A percentile compares a stretch with the other conserved stretches of the same genome.
phyloP scores from a whole-genome alignment of 2,888 invertebrate species.

The Epirrita christyi region DNA sequence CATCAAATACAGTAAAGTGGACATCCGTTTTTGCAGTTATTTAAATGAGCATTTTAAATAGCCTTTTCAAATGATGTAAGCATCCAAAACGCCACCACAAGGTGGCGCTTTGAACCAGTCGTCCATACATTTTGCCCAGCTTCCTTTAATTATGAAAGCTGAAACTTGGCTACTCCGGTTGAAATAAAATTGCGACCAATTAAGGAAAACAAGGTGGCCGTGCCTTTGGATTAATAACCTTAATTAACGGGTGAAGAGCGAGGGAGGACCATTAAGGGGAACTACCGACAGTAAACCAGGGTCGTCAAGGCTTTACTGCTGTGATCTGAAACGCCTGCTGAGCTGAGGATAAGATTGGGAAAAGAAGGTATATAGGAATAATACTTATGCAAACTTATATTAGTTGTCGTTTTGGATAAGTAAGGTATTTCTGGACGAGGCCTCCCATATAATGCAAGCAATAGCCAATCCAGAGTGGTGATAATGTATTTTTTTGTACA shows the following conservation, averaged over 20 bases:
- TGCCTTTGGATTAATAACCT: slow-evolving; percentile 79
- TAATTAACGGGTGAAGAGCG: slow-evolving; percentile 76
- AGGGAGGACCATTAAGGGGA: slow-evolving; percentile 65
- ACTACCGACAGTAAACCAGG: slow-evolving; percentile 55
- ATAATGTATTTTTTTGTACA: no score
- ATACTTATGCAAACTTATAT: no score
- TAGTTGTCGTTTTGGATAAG: no score
- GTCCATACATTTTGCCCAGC: background rate
- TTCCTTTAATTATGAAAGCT: slow-evolving; percentile 64
- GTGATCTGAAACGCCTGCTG: slow-evolving; percentile 25
- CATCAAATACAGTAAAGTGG: no score
- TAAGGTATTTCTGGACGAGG: no score
- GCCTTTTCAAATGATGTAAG: no score
- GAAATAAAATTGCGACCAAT: slow-evolving; percentile 80
- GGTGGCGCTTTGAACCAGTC: background rate
- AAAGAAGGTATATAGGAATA: slow-evolving; percentile 65
- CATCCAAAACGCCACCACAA: background rate
- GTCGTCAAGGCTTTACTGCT: slow-evolving; percentile 41
- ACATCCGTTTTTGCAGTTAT: no score
- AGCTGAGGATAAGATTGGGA: slow-evolving; percentile 26
- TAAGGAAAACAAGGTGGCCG: slow-evolving; percentile 79
- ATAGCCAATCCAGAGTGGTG: no score
- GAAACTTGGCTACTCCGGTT: slow-evolving; percentile 57
- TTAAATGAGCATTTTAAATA: no score
- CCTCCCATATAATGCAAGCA: no score